Evolutionary conservation across 2,113 vertebrate species (phyloP), one percentile per base, ranked within the genome.

Genomic region (Phoenicopterus ruber): DNA sequence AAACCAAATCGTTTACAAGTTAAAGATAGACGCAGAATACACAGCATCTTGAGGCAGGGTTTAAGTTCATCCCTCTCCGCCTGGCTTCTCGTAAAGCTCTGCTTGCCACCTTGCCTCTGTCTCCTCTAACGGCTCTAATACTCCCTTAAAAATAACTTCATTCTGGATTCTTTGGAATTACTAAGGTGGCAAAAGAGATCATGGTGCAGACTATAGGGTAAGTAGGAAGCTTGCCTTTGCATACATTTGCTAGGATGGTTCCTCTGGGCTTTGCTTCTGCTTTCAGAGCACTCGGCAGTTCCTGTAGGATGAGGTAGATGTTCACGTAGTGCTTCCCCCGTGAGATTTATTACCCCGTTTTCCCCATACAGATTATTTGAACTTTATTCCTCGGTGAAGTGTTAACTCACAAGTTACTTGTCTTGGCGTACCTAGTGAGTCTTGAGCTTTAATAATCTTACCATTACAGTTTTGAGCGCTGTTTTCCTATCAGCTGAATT

Each of bases 21-120:
- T 99, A 99, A 99, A 99, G 99, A 99, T 99, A 99, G 99, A 98
- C 98, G 80, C 98, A 96, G 98, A 97, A 88, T 93, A 98, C 97
- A 95, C 97, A 97, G 97, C 97, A 96, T 98, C 97, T 97, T 96
- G 97, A 97, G 97, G 98, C 98, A 97, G 98, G 97, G 97, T 98
- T 99, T 98, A 98, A 98, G 98, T 98, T 98, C 98, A 97, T 94
- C 90, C 94, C 94, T 97, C 96, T 97, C 95, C 78, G 96, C 93
- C 95, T 82, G 93, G 92, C 93, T 96, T 83, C 87, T 97, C 69
- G 34, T 74, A 77, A 95, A 89, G 91, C 86, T 95, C 94, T 83
- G 91, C 86, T 89, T 90, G 77, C 88, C 91, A 57, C 96, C 93
- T 91, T 98, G 97, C 93, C 88, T 96, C 84, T 91, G 74, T 82